Evolutionary conservation across 2,113 vertebrate species (phyloP).

Genomic region (Kryptolebias marmoratus): DNA sequence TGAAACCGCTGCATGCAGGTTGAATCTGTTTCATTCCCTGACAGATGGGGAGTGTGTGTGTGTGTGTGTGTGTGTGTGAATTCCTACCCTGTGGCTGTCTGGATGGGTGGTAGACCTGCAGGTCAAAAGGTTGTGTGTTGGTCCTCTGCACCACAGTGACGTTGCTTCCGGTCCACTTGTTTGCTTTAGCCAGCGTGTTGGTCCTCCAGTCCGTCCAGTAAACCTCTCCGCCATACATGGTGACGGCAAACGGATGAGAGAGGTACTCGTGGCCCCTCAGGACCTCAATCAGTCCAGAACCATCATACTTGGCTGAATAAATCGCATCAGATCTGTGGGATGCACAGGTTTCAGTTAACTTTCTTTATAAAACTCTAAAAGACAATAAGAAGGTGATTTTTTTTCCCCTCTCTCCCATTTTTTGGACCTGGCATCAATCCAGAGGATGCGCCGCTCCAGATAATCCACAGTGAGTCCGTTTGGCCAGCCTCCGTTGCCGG

Average conservation of each 20-base stretch:
- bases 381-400: background rate
- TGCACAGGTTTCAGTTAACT: background rate
- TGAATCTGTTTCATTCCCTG: too few relatives aligned
- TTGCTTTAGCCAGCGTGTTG: constrained; percentile 96
- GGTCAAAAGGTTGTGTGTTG: constrained; percentile 96
- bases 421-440: constrained; percentile 93
- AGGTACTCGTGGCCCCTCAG: constrained; percentile 95
- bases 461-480: constrained; percentile 97
- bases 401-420: constrained; percentile 3
- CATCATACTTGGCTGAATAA: constrained; percentile 94
- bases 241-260: constrained; percentile 95
- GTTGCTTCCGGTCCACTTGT: constrained; percentile 98
- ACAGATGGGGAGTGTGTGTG: background rate
- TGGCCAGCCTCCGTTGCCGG: constrained; percentile 94
- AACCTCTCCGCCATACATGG: constrained; percentile 94
- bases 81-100: constrained; percentile 92
- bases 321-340: constrained; percentile 91
- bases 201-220: constrained; percentile 99
- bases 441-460: constrained; percentile 94
- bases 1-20: too few relatives aligned
- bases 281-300: constrained; percentile 96
- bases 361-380: background rate
- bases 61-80: background rate
- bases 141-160: constrained; percentile 96
- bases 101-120: constrained; percentile 96